Conservation (phyloP, 1,140 invertebrate genomes). For the Battus philenor region DNA sequence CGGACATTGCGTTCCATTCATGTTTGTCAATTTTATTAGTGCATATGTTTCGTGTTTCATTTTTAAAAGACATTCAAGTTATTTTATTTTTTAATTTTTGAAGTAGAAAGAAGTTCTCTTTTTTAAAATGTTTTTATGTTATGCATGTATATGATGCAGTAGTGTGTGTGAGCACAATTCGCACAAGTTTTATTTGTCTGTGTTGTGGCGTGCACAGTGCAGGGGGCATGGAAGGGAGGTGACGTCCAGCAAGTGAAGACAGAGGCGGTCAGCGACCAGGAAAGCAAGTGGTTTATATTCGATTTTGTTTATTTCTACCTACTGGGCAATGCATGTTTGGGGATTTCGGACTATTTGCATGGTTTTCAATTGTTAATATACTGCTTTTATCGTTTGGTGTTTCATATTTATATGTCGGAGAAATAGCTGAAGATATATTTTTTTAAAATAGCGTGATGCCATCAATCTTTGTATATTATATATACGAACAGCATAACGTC, state of each 20-base stretch:
- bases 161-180: constrained; percentile 17
- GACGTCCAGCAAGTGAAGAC: constrained; percentile 33
- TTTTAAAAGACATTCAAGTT: too few species aligned
- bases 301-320: constrained; percentile 28
- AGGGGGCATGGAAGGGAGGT: constrained; percentile 27
- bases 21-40: constrained; percentile 13
- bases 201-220: constrained; percentile 35
- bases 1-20: background rate
- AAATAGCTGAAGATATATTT: too few species aligned
- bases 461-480: too few species aligned
- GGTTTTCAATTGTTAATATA: too few species aligned
- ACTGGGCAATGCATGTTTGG: constrained; percentile 4
- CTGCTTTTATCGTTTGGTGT: too few species aligned
- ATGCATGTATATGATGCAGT: background rate
- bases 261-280: constrained; percentile 51
- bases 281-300: constrained; percentile 59
- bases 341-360: background rate
- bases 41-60: too few species aligned
- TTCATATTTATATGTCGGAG: too few species aligned
- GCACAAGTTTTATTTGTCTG: constrained; percentile 26
- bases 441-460: too few species aligned
- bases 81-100: too few species aligned
- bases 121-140: too few species aligned
- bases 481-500: too few species aligned
- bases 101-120: too few species aligned